Evolutionary conservation across 1,140 invertebrate genomes (phyloP).

Genomic region (Musca domestica): DNA sequence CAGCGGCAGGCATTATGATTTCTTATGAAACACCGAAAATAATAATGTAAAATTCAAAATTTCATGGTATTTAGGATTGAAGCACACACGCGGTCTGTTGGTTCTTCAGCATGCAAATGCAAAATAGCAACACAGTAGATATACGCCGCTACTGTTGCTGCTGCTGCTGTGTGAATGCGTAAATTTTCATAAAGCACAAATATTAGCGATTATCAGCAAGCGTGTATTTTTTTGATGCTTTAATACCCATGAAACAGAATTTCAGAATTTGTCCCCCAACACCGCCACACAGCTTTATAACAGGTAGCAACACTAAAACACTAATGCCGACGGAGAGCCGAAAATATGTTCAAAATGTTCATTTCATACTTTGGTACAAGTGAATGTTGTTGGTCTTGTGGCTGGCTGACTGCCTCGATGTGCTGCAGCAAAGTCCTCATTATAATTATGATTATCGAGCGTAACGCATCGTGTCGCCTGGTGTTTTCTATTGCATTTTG

Average conservation of each 20-base stretch:
- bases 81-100: neutral
- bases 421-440: neutral
- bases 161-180: slow-evolving; percentile 10
- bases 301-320: slow-evolving; percentile 7
- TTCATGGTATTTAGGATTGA: neutral
- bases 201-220: neutral
- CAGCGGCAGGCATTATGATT: no score
- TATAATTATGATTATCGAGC: slow-evolving; percentile 22
- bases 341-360: no score
- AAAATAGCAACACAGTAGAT: neutral
- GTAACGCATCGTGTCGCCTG: neutral
- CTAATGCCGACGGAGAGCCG: no score
- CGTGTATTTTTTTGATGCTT: neutral
- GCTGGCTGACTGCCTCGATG: no score
- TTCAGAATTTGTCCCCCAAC: no score
- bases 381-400: no score
- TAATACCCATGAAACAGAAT: no score
- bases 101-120: neutral
- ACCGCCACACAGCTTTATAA: neutral
- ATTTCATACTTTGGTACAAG: no score
- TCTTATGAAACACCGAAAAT: no score
- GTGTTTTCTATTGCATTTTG: slow-evolving; percentile 2
- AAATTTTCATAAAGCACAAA: slow-evolving; percentile 12
- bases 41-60: no score
- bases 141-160: no score